Conservation (phyloP, 2,888 invertebrate genomes). For the Geotrupes spiniger region DNA sequence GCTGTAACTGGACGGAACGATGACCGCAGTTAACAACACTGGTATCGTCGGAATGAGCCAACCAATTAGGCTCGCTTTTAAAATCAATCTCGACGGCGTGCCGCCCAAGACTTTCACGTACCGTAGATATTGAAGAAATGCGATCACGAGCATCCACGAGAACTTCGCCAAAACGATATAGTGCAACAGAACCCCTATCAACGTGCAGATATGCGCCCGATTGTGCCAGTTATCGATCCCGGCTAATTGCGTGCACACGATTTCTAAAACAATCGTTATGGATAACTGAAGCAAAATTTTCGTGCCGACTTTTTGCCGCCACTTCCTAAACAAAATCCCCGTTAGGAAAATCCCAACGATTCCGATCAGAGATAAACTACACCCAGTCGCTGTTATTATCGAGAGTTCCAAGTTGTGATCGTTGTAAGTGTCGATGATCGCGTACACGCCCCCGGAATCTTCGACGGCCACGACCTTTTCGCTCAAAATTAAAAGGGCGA, state of each 20-base stretch:
- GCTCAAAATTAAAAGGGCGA: constrained; percentile 54
- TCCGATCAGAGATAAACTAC: constrained; percentile 54
- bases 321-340: constrained; percentile 56
- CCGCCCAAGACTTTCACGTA: constrained; percentile 64
- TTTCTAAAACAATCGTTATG: constrained; percentile 52
- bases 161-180: constrained; percentile 66
- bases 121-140: constrained; percentile 63
- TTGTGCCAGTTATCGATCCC: constrained; percentile 46
- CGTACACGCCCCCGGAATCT: constrained; percentile 24
- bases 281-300: constrained; percentile 60
- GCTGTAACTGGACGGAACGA: constrained; percentile 52
- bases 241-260: constrained; percentile 42
- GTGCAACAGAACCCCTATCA: constrained; percentile 60
- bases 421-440: constrained; percentile 32
- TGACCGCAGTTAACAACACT: constrained; percentile 53
- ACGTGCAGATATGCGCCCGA: constrained; percentile 53
- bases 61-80: constrained; percentile 61
- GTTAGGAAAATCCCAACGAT: constrained; percentile 55
- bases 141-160: constrained; percentile 72
- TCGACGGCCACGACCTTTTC: constrained; percentile 22
- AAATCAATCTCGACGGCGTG: constrained; percentile 58
- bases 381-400: constrained; percentile 54
- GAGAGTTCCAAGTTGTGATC: constrained; percentile 50
- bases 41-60: constrained; percentile 61
- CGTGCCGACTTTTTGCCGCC: constrained; percentile 62